Evolutionary conservation across 30 jellyfish, hydroid and myxozoan genomes (phyloP).

Genomic region (Turritopsis rubra): DNA sequence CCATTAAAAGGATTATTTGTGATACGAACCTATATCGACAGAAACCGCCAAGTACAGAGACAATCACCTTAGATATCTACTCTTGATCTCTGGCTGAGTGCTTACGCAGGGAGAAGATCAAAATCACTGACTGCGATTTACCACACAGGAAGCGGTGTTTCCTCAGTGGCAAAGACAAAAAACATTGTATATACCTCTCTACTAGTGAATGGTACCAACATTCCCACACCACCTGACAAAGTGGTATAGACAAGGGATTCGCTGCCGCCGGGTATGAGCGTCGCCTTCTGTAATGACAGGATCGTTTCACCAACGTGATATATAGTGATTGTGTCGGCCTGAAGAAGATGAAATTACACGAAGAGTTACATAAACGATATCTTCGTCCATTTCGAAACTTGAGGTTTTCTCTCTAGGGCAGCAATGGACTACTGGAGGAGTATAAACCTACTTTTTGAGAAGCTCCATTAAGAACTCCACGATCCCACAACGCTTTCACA

Average conservation of each 20-base stretch:
- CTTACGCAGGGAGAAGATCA: no score
- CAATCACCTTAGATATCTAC: no score
- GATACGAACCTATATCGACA: no score
- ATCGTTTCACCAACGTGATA: slow-evolving; percentile 86
- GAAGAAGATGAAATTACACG: neutral
- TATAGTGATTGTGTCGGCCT: slow-evolving; percentile 67
- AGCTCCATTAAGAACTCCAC: slow-evolving; percentile 96
- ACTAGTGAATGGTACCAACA: slow-evolving; percentile 93
- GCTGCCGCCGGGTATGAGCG: slow-evolving; percentile 95
- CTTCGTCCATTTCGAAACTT: no score
- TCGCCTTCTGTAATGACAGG: slow-evolving; percentile 78
- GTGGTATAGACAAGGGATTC: slow-evolving; percentile 94
- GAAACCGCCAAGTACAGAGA: no score
- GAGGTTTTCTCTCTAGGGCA: no score
- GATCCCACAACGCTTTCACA: slow-evolving; percentile 96
- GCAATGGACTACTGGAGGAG: neutral
- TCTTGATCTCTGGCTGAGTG: no score
- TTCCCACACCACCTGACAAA: slow-evolving; percentile 88
- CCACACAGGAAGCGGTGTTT: no score
- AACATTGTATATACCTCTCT: slow-evolving; percentile 70
- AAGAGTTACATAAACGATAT: no score
- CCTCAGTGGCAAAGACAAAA: no score
- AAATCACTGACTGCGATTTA: no score
- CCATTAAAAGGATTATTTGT: no score
- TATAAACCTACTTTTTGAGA: slow-evolving; percentile 74